Conservation (phyloP, 1,140 invertebrate species). For the Sarcophaga peregrina region DNA sequence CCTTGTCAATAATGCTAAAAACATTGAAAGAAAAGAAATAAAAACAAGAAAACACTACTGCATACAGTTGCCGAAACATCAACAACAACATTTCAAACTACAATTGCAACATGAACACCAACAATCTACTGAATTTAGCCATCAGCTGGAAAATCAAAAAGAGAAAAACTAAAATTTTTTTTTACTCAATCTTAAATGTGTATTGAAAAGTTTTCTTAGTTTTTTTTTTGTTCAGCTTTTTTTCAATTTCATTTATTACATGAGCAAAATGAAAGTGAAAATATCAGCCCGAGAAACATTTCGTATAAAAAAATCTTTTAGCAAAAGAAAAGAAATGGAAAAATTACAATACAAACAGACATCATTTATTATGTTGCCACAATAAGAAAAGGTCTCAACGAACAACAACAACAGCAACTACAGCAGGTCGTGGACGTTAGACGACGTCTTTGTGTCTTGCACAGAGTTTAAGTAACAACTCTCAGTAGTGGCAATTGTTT, state of each 20-base stretch:
- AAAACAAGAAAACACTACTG: not conserved
- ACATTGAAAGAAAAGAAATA: not conserved
- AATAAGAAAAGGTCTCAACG: not conserved
- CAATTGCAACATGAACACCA: not conserved
- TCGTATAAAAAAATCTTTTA: not conserved
- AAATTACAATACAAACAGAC: not conserved
- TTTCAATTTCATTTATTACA: conserved; percentile 38
- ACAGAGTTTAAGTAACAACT: not conserved
- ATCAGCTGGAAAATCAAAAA: not conserved
- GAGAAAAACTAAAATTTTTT: not conserved
- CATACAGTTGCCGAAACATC: not conserved
- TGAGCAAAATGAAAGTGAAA: conserved; percentile 34
- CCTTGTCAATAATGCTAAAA: not conserved
- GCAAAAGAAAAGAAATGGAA: not conserved
- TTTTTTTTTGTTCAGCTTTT: conserved; percentile 22
- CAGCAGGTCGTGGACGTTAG: not conserved
- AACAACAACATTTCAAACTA: not conserved
- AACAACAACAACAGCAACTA: not conserved
- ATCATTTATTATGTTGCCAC: conserved; percentile 15
- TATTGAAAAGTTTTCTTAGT: not conserved
- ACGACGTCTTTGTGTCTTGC: not conserved
- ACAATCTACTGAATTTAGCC: conserved; percentile 8
- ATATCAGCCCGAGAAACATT: not conserved
- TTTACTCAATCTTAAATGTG: not conserved
- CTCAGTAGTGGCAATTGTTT: not conserved